A percentile compares a stretch with the other conserved stretches of the same genome.
phyloP scores from a whole-genome alignment of 2,113 vertebrate species.

The Synodontis membranacea region DNA sequence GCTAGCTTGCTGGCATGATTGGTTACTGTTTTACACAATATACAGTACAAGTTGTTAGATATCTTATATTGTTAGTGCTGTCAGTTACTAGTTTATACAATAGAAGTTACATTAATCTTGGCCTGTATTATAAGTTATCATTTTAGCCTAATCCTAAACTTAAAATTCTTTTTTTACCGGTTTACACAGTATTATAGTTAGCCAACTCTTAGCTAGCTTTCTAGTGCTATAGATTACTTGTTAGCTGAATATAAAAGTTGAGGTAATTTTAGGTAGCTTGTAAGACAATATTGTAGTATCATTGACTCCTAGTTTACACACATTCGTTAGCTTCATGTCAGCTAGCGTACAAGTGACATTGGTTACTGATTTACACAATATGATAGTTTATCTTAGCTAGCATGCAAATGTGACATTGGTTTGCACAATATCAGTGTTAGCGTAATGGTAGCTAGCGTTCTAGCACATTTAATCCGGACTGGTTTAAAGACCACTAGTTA shows the following conservation, averaged over 20 bases:
- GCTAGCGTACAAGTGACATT: too few relatives aligned
- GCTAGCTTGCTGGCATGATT: not conserved
- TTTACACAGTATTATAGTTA: not conserved
- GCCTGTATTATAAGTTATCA: too few relatives aligned
- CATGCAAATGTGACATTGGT: not conserved
- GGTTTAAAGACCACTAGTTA: not conserved
- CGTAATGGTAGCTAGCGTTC: not conserved
- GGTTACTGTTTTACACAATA: not conserved
- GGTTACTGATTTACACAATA: not conserved
- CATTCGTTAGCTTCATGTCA: too few relatives aligned
- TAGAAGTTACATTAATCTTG: too few relatives aligned
- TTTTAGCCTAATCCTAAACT: too few relatives aligned
- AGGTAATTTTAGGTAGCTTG: too few relatives aligned
- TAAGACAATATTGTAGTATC: too few relatives aligned
- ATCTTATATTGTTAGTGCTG: not conserved
- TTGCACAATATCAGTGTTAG: not conserved
- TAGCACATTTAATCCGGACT: not conserved
- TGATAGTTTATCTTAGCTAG: not conserved
- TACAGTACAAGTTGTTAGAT: not conserved
- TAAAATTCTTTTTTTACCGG: too few relatives aligned
- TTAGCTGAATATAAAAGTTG: too few relatives aligned
- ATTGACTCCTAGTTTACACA: too few relatives aligned
- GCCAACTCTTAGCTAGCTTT: not conserved
- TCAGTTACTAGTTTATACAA: too few relatives aligned
- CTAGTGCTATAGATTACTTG: too few relatives aligned